Base-by-base conservation (phyloP, 2,113 vertebrate genomes). In the Sitta europaea region DNA sequence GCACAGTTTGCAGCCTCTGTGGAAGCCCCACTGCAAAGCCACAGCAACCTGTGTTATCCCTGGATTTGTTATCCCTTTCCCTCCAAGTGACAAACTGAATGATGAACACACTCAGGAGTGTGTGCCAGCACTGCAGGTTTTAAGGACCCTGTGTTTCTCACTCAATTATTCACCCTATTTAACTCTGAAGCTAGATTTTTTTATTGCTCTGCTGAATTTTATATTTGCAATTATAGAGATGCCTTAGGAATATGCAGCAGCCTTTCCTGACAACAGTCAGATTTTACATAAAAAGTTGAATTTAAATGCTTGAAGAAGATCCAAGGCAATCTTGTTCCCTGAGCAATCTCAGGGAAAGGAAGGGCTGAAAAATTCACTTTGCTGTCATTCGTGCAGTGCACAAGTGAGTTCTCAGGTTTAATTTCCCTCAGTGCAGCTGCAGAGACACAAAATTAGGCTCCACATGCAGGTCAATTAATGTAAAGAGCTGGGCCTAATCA, bases 121-220 rank as follows among this genome's bases (percentile, higher is more conserved):
- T 33, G 22, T 16, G 29, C 20, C 72, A 63, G 66, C 3, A 66
- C 23, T 8, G 76, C 73, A 51, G 14, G 13, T 28, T 65, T 45
- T 66, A 71, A 87, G 81, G 71, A 59, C 50, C 82, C 43, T 88
- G 57, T 55, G 12, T 85, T 54, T 88, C 40, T 48, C 22, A 77
- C 53, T 66, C 77, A 53, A 0, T 86, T 89, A 59, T 24, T 94
- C 62, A 68, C 50, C 7, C 80, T 91, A 78, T 88, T 94, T 94
- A 91, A 86, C 42, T 88, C 82, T 79, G 65, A 61, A 75, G 47
- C 45, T 63, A 19, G 48, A 47, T 22, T 74, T 78, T 72, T 48
- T 66, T 93, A 65, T 14, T 90, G 59, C 70, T 79, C 54, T 91
- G 76, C 55, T 86, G 74, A 79, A 53, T 75, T 86, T 91, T 70